Evolutionary conservation across 2,888 invertebrate genomes (phyloP), one percentile per base, ranked within the genome.

Genomic region (Sesia bembeciformis): DNA sequence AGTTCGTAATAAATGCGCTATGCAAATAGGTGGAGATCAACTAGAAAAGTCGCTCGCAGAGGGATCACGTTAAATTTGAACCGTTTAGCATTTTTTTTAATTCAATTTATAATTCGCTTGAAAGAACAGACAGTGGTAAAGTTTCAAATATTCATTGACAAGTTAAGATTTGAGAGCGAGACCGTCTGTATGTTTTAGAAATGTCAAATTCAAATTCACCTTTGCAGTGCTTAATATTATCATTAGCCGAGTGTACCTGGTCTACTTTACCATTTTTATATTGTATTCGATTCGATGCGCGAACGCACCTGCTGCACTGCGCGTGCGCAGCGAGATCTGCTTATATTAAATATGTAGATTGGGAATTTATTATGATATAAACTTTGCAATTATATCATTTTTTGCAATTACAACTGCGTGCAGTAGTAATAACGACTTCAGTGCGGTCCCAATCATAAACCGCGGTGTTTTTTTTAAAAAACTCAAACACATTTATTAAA

Each of bases 321-420:
- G 72, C 69, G 66, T 64, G 73, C 72, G 67, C 73, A 68, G 73
- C 8, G 7, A 50, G 39, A 59, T 62, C 62, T 62, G 56, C 52
- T 54, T 46, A 49, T 8, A 57, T 59, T 55, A 62, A 68, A 61
- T 69, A 71, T 70, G 68, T 64, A 67, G 63, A 71, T 70, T 68
- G 61, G 57, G 64, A 63, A 66, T 68, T 67, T 72, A 68, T 66
- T 61, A 62, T 55, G 53, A 50, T 56, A 58, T 46, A 3, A 46
- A 46, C 46, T 7, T 23, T 23, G 23, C 23, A 23, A 23, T 23
- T 23, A 23, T 23, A 23, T 23, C 46, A 8, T 46, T 46, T 43
- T 46, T 46, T 46, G 46, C 46, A 46, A 46, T 46, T 46, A 46
- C 7, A 46, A 46, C 46, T 8, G 46, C 6, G 46, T 46, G 46